A percentile compares a stretch with the other conserved stretches of the same genome.
These are phyloP conservation scores for Otolemur crassicaudatus DNA, from an alignment of 2,797 vertebrate species.

Conservation along the genomic window DNA sequence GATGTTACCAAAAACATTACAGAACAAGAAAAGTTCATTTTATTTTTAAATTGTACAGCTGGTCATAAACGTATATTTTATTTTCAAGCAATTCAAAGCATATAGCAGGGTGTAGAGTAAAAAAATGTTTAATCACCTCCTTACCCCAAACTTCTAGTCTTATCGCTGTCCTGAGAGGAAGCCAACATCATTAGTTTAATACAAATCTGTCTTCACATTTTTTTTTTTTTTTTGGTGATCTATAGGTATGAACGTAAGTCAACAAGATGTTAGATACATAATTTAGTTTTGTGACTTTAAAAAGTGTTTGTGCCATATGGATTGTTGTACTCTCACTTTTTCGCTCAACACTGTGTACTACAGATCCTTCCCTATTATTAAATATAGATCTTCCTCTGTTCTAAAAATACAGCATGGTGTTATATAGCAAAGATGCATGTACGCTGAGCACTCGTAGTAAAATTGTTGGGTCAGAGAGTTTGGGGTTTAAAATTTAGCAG, in stretches of 20 bases:
- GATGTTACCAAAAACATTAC: not conserved
- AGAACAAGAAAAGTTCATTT: not conserved
- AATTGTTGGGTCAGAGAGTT: not conserved
- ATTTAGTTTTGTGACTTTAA: not conserved
- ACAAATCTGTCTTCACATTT: not conserved
- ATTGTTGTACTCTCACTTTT: not conserved
- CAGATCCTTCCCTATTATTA: not conserved
- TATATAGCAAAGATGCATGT: not conserved
- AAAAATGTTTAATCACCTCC: not conserved
- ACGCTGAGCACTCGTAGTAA: not conserved
- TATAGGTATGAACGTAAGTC: not conserved
- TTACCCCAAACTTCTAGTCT: not conserved
- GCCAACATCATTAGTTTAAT: not conserved
- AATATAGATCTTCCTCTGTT: not conserved
- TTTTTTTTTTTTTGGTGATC: not conserved
- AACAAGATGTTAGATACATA: not conserved
- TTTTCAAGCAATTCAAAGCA: slow-evolving; percentile 16
- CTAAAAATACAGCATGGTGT: not conserved
- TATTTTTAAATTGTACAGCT: slow-evolving; percentile 17
- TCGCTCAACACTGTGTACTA: not conserved
- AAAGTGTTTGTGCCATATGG: not conserved
- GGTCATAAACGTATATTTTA: not conserved
- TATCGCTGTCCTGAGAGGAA: not conserved
- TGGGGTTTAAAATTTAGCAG: slow-evolving; percentile 50
- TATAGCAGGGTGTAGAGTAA: not conserved